phyloP scores from a whole-genome alignment of 2,888 invertebrate species.

The Drosophila peninsularis region DNA sequence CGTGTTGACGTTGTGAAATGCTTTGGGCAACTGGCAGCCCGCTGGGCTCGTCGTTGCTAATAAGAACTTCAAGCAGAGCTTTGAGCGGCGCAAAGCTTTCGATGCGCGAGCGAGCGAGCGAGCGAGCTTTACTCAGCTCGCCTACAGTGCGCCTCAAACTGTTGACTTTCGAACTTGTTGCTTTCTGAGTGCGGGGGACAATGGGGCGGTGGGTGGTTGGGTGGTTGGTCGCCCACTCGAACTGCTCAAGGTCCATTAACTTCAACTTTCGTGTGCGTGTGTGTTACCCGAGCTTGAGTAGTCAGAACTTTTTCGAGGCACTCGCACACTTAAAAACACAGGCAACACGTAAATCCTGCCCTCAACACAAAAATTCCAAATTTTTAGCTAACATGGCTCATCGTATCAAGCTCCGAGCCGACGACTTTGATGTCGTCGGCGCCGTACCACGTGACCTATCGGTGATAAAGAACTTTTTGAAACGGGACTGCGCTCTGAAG shows the following conservation, averaged over 20 bases:
- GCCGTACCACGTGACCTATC: conserved; percentile 70
- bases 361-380: conserved; percentile 41
- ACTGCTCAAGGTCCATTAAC: conserved; percentile 45
- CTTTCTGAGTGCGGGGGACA: conserved; percentile 13
- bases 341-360: conserved; percentile 4
- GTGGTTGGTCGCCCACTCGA: conserved; percentile 31
- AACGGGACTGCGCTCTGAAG: conserved; percentile 66
- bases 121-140: conserved; percentile 31
- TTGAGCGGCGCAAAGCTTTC: conserved; percentile 49
- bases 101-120: neutral
- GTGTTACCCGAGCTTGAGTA: conserved; percentile 32
- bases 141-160: conserved; percentile 34
- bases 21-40: conserved; percentile 50
- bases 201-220: conserved; percentile 1
- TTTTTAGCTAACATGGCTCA: conserved; percentile 56
- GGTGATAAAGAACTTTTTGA: conserved; percentile 68
- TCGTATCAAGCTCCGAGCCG: conserved; percentile 56
- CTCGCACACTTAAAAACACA: conserved; percentile 7
- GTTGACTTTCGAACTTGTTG: conserved; percentile 63
- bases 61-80: conserved; percentile 70
- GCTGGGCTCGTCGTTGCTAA: conserved; percentile 45
- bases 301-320: conserved; percentile 17
- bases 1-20: conserved; percentile 53
- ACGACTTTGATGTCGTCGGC: conserved; percentile 69
- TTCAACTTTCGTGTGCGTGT: conserved; percentile 8